Conservation (phyloP, 2,888 invertebrate species). For the Drosophila demipolita region DNA sequence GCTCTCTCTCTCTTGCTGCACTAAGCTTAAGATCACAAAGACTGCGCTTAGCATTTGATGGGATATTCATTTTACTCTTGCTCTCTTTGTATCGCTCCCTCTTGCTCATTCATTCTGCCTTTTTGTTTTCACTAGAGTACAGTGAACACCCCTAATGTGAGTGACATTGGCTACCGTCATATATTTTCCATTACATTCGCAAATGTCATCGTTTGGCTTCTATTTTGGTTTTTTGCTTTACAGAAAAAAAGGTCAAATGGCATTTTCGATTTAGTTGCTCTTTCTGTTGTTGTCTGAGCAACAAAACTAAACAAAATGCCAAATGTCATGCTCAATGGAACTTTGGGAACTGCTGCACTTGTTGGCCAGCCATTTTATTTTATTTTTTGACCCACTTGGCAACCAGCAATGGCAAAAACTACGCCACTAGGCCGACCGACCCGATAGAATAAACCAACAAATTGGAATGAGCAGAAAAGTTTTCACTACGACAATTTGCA, state of each 20-base stretch:
- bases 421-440: constrained; percentile 32
- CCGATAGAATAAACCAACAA: too few relatives aligned
- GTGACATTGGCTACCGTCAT: constrained; percentile 45
- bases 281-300: constrained; percentile 52
- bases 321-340: constrained; percentile 61
- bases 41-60: neutral
- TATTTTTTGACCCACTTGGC: constrained; percentile 60
- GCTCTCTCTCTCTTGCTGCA: neutral
- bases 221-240: constrained; percentile 28
- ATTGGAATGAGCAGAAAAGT: constrained; percentile 3
- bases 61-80: neutral
- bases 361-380: constrained; percentile 33
- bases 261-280: constrained; percentile 46
- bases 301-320: constrained; percentile 62
- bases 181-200: constrained; percentile 40
- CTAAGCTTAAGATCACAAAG: neutral
- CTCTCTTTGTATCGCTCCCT: neutral
- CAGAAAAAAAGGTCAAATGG: constrained; percentile 60
- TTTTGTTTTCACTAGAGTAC: neutral
- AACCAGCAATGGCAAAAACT: constrained; percentile 21
- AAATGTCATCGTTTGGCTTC: constrained; percentile 58
- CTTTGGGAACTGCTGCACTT: constrained; percentile 56
- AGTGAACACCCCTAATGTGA: constrained; percentile 38
- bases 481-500: constrained; percentile 25
- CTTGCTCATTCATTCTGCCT: neutral